Evolutionary conservation across 2,113 vertebrate genomes (phyloP), one percentile per base, ranked within the genome.

Genomic region (Phaethon lepturus): DNA sequence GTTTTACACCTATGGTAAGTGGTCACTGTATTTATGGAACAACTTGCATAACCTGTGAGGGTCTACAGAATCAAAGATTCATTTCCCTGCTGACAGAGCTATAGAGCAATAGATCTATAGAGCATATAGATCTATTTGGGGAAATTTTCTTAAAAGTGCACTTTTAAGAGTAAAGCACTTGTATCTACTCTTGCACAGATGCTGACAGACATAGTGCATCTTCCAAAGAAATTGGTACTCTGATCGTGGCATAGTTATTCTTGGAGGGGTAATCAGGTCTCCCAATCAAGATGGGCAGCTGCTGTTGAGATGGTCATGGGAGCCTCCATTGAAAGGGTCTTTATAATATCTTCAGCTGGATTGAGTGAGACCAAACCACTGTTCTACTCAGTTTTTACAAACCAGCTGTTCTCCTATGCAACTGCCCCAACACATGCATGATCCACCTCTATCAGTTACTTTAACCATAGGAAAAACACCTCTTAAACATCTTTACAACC

Each of bases 31-130:
- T 13, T 79, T 6, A 22, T 50, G 38, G 50, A 29, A 59, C 18
- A 67, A 22, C 10, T 45, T n/a, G 7, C 3, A 29, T 29, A 10
- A 47, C 20, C 42, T 0, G 0, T 22, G 38, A 75, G 6, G 9
- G 1, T 75, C 13, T 59, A n/a, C 24, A n/a, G 49, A 60, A 31
- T 64, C 11, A 49, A 40, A 40, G 33, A 14, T 29, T 47, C 2
- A 15, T 80, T 64, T 81, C 20, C 31, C 33, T 53, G 29, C 7
- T 90, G 40, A 33, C 15, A 56, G 23, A 84, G 20, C n/a, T 89
- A 31, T 14, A 75, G 42, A 74, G 42, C 26, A 85, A 33, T 17
- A 56, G 23, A 84, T 20, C n/a, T 89, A 31, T 14, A 75, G 42
- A 74, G 42, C 26, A 85, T 38, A 38, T 38, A 38, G 38, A 38